Percentiles rank a stretch among this genome's conserved stretches.
phyloP scores from a whole-genome alignment of 2,797 vertebrate genomes.

The Labroides dimidiatus region DNA sequence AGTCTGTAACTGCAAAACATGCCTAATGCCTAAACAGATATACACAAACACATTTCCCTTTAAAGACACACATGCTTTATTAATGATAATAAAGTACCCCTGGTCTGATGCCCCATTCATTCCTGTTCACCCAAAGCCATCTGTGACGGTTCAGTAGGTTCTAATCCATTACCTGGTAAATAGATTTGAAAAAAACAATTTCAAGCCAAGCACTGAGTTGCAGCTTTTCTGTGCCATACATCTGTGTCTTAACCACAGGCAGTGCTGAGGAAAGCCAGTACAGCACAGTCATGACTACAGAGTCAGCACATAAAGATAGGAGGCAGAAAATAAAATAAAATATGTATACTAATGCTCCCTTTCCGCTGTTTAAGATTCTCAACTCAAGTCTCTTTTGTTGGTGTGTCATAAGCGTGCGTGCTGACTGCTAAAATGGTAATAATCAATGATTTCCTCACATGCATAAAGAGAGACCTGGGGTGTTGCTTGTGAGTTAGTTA shows the following conservation, averaged over 20 bases:
- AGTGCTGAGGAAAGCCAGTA: conserved; percentile 23
- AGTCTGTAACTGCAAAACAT: conserved; percentile 17
- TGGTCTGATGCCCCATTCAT: conserved; percentile 57
- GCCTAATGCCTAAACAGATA: conserved; percentile 13
- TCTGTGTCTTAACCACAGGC: conserved; percentile 67
- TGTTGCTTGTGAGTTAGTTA: conserved; percentile 49
- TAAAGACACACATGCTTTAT: conserved; percentile 27
- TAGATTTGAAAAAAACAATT: conserved; percentile 73
- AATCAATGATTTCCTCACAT: conserved; percentile 38
- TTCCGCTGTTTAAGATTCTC: conserved; percentile 41
- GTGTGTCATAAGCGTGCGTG: conserved; percentile 49
- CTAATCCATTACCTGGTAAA: conserved; percentile 77
- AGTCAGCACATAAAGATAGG: conserved; percentile 22
- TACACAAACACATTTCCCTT: neutral
- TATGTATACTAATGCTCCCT: conserved; percentile 7
- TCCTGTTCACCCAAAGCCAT: conserved; percentile 68
- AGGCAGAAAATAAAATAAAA: conserved; percentile 4
- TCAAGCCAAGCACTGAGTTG: conserved; percentile 60
- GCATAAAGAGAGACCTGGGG: conserved; percentile 34
- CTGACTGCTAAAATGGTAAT: conserved; percentile 33
- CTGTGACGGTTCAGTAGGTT: conserved; percentile 50
- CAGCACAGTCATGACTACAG: conserved; percentile 28
- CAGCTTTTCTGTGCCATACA: conserved; percentile 56
- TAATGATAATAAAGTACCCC: conserved; percentile 46
- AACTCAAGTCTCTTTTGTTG: conserved; percentile 45